Conservation (phyloP, 30 jellyfish, hydroid and myxozoan genomes). For the Aurelia coerulea region DNA sequence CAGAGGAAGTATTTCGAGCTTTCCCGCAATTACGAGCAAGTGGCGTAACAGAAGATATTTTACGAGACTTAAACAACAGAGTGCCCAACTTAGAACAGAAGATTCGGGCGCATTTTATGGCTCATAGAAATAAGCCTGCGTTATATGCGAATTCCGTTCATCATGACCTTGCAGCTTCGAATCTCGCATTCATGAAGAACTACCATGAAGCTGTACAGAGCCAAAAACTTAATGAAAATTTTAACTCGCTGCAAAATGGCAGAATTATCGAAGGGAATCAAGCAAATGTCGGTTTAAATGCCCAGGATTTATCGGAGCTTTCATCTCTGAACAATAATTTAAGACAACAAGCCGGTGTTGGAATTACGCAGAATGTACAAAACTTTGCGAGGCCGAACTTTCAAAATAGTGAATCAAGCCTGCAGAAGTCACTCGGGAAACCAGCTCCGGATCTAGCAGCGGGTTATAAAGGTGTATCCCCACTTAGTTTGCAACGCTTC, state of each 20-base stretch:
- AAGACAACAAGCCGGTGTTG: background rate
- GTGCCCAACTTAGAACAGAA: slow-evolving; percentile 89
- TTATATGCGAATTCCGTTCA: slow-evolving; percentile 63
- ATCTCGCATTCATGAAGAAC: slow-evolving; percentile 86
- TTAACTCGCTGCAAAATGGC: background rate
- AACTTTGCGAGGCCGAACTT: slow-evolving; percentile 24
- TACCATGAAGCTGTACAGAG: slow-evolving; percentile 68
- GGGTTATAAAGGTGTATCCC: background rate
- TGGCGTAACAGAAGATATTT: slow-evolving; percentile 80
- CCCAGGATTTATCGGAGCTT: slow-evolving; percentile 2
- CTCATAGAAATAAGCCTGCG: slow-evolving; percentile 53
- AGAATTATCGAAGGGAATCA: background rate
- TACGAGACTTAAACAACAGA: slow-evolving; percentile 66
- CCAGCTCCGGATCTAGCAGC: background rate
- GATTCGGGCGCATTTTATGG: slow-evolving; percentile 79
- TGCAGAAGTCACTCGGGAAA: background rate
- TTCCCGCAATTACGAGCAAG: slow-evolving; percentile 91
- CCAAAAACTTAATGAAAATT: slow-evolving; percentile 31
- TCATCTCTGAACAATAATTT: background rate
- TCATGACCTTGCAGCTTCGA: slow-evolving; percentile 86
- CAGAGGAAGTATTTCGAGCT: slow-evolving; percentile 60
- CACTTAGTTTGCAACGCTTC: slow-evolving; percentile 60
- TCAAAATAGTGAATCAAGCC: slow-evolving; percentile 1
- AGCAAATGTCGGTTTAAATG: slow-evolving; percentile 5
- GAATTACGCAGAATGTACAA: background rate